Base-by-base conservation (phyloP, 2,888 invertebrate species). In the Drosophila macrospina region DNA sequence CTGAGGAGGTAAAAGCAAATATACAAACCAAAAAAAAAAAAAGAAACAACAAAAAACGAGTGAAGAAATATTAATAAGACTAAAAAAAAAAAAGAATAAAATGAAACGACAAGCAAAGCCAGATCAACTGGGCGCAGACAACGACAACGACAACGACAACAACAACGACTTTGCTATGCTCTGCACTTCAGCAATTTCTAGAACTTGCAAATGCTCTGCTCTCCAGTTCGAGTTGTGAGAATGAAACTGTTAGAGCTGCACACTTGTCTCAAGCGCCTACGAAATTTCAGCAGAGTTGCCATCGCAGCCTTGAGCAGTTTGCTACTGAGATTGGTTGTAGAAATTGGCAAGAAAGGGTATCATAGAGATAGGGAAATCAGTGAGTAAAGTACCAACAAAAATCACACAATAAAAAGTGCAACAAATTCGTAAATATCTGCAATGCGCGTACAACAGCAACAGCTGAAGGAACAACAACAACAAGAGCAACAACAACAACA, bases 361-460 rank as follows among this genome's bases (percentile, higher is more conserved):
- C n/a, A 41, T 24, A 24, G n/a, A 0, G 28, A 28, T 0, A 39
- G 2, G 5, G 6, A 41, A 41, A 41, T 41, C 11, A 41, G n/a
- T 24, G 20, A 52, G 15, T 5, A n/a, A 11, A 7, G 37, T 36
- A 36, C 26, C 6, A 16, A 36, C n/a, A n/a, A 26, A 65, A 77
- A 70, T 77, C 69, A 66, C 50, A 55, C 61, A 69, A 78, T 80
- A 69, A 76, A 69, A 76, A 70, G 66, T 73, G 83, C 83, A 86
- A 84, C 80, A 84, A 83, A 83, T 83, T 85, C 69, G 66, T 75
- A 67, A 69, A 64, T 74, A 65, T 68, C 26, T 15, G 51, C 30
- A 41, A n/a, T 36, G 50, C 10, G 37, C 13, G 39, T 30, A 45
- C 41, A 37, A 15, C 16, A 32, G 13, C 47, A 61, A 20, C 44